phyloP scores from a whole-genome alignment of 2,113 vertebrate genomes.

The Passer montanus region DNA sequence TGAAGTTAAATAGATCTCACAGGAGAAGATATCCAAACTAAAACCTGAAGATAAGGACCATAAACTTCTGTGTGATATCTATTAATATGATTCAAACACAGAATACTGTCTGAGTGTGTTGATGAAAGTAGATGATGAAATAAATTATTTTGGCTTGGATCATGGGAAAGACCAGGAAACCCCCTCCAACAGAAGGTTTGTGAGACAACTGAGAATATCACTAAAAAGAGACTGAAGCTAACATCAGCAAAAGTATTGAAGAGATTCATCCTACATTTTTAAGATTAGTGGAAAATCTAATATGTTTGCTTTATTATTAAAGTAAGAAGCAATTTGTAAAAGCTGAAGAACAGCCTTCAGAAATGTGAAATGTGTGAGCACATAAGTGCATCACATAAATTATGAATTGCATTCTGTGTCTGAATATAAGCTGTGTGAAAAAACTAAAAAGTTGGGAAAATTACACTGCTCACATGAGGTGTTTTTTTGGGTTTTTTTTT shows the following conservation, averaged over 20 bases:
- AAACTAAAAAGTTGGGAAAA: neutral
- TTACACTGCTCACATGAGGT: neutral
- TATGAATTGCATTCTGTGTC: neutral
- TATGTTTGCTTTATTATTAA: neutral
- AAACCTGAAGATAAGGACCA: neutral
- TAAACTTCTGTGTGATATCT: neutral
- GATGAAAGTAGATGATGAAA: neutral
- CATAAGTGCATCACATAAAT: neutral
- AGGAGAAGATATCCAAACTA: neutral
- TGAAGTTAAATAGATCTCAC: neutral
- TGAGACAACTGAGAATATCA: neutral
- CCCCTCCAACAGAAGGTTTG: neutral
- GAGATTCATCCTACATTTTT: neutral
- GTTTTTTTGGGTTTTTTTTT: neutral
- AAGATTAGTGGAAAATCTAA: neutral
- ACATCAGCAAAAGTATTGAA: neutral
- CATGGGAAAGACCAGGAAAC: neutral
- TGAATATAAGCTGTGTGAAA: neutral
- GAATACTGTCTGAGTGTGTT: neutral
- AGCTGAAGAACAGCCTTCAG: neutral
- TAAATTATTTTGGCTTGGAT: neutral
- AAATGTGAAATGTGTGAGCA: neutral
- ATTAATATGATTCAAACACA: neutral
- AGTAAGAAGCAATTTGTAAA: neutral
- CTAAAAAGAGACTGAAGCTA: neutral